Evolutionary conservation across 2,888 invertebrate species (phyloP).

Genomic region (Megastigmus dorsalis): DNA sequence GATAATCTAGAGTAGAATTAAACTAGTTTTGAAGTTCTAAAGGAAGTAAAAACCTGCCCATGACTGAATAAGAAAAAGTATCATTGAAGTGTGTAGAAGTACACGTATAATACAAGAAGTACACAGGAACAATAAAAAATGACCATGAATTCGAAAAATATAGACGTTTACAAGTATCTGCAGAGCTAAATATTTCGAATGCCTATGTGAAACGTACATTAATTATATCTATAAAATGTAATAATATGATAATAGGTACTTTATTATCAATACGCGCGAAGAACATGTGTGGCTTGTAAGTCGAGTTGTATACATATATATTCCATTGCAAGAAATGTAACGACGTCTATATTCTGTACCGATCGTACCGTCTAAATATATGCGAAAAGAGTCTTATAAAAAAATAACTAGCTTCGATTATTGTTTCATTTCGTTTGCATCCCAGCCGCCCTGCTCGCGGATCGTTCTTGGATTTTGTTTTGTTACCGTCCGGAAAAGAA

Average conservation of each 20-base stretch:
- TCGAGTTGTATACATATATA: too few species aligned
- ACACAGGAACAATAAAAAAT: too few species aligned
- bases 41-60: neutral
- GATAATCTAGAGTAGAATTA: too few species aligned
- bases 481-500: constrained; percentile 56
- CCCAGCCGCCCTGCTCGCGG: too few species aligned
- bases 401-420: constrained; percentile 27
- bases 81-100: neutral
- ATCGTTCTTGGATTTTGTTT: too few species aligned
- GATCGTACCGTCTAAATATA: neutral
- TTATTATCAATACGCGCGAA: neutral
- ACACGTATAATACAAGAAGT: neutral
- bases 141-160: constrained; percentile 7
- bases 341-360: neutral
- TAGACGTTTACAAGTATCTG: constrained; percentile 1
- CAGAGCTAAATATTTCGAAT: neutral
- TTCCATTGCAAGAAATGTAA: too few species aligned
- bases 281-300: neutral
- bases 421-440: constrained; percentile 43
- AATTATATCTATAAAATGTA: neutral
- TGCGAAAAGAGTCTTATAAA: constrained; percentile 8
- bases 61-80: constrained; percentile 2
- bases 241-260: too few species aligned
- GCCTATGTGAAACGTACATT: neutral
- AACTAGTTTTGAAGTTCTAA: too few species aligned